phyloP scores from a whole-genome alignment of 2,113 vertebrate genomes.

The Paedocypris sp. region DNA sequence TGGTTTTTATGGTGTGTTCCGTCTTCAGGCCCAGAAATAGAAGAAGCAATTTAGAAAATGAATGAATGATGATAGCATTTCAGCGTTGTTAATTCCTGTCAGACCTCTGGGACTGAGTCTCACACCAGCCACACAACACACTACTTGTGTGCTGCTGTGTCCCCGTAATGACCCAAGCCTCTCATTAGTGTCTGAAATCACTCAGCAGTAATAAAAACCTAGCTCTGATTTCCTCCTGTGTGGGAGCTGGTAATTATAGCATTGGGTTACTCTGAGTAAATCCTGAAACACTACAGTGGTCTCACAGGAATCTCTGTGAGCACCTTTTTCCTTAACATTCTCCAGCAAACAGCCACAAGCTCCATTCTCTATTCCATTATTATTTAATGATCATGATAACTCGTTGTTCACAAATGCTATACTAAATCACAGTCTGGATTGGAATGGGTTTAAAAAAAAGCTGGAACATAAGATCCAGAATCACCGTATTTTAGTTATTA shows the following conservation, averaged over 20 bases:
- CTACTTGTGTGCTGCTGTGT: neutral
- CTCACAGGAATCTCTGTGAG: slow-evolving; percentile 23
- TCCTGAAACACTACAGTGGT: slow-evolving; percentile 13
- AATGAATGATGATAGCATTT: neutral
- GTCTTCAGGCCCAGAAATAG: too few relatives aligned
- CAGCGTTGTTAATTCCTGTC: neutral
- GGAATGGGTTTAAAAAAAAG: too few relatives aligned
- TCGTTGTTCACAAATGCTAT: too few relatives aligned
- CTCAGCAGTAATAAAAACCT: slow-evolving; percentile 21
- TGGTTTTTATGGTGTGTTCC: too few relatives aligned
- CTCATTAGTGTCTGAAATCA: slow-evolving; percentile 14
- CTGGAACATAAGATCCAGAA: too few relatives aligned
- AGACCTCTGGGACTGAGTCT: neutral
- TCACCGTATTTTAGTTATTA: too few relatives aligned
- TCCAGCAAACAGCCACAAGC: too few relatives aligned
- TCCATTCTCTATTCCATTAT: too few relatives aligned
- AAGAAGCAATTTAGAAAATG: too few relatives aligned
- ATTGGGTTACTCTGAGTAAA: slow-evolving; percentile 43
- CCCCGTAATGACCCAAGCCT: slow-evolving; percentile 34
- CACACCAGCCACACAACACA: slow-evolving; percentile 1
- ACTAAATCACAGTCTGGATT: too few relatives aligned
- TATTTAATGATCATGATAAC: too few relatives aligned
- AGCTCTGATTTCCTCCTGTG: slow-evolving; percentile 47
- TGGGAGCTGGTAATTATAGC: slow-evolving; percentile 54
- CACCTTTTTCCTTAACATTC: too few relatives aligned